Evolutionary conservation across 2,797 vertebrate genomes (phyloP).

Genomic region (Bothrops alternatus): DNA sequence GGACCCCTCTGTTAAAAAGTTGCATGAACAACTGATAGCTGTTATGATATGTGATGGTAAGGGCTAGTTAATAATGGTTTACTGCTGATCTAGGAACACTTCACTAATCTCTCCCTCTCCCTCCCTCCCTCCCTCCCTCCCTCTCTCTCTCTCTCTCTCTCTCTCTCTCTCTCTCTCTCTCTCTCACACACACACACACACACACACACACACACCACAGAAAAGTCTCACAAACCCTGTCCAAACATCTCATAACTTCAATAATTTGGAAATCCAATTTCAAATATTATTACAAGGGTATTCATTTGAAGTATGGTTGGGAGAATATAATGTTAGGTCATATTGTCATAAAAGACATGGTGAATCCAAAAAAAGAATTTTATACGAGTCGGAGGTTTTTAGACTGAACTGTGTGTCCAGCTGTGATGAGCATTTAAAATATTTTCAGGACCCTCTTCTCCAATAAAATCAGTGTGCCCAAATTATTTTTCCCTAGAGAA

Average conservation of each 20-base stretch:
- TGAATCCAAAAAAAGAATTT: not conserved
- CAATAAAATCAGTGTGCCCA: not conserved
- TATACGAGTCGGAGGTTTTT: not conserved
- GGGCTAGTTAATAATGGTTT: not conserved
- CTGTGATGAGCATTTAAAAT: not conserved
- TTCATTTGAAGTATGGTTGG: not conserved
- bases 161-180: too few species aligned
- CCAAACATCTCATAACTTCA: not conserved
- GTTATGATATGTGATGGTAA: not conserved
- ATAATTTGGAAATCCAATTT: not conserved
- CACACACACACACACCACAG: not conserved
- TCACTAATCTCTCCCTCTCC: not conserved
- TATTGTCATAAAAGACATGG: not conserved
- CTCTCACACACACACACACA: not conserved
- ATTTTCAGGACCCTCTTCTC: not conserved
- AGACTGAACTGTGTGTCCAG: not conserved
- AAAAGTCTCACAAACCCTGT: not conserved
- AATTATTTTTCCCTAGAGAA: not conserved
- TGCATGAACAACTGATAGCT: not conserved
- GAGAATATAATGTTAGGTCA: not conserved
- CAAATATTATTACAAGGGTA: not conserved
- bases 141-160: accelerated
- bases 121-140: accelerated
- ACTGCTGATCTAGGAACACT: not conserved
- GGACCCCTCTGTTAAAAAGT: not conserved